phyloP scores from a whole-genome alignment of 2,797 vertebrate species.

The Protosalanx chinensis region DNA sequence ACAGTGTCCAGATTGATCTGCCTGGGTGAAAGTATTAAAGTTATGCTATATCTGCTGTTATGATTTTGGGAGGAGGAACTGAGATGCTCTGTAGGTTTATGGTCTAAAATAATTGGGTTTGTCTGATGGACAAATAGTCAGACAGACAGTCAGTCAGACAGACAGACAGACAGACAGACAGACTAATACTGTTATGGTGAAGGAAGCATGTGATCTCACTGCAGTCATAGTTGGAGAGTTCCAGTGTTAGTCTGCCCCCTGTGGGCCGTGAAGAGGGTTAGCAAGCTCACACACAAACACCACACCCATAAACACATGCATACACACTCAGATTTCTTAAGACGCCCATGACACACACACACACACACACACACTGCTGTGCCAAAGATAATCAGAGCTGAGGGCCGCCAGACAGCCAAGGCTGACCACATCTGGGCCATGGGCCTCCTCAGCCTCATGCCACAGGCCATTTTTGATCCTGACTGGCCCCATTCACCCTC shows the following conservation, averaged over 20 bases:
- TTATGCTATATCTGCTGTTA: neutral
- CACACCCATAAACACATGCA: neutral
- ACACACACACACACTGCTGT: neutral
- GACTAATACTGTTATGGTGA: neutral
- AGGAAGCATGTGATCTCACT: neutral
- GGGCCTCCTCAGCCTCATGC: neutral
- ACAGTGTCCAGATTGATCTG: no score
- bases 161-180: neutral
- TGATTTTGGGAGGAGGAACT: neutral
- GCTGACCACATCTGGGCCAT: neutral
- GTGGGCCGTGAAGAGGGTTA: neutral
- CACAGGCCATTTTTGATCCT: neutral
- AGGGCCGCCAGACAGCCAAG: neutral
- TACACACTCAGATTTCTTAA: neutral
- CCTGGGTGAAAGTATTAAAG: no score
- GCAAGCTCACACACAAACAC: neutral
- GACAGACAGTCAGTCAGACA: neutral
- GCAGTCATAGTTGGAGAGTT: neutral
- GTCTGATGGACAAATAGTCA: neutral
- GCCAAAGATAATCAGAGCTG: conserved; percentile 4
- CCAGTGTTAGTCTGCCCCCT: neutral
- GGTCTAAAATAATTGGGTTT: neutral
- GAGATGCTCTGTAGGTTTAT: neutral
- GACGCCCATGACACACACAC: neutral
- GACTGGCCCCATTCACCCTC: conserved; percentile 2